Evolutionary conservation across 1,140 invertebrate species (phyloP).

Genomic region (Stegodyphus mimosarum): DNA sequence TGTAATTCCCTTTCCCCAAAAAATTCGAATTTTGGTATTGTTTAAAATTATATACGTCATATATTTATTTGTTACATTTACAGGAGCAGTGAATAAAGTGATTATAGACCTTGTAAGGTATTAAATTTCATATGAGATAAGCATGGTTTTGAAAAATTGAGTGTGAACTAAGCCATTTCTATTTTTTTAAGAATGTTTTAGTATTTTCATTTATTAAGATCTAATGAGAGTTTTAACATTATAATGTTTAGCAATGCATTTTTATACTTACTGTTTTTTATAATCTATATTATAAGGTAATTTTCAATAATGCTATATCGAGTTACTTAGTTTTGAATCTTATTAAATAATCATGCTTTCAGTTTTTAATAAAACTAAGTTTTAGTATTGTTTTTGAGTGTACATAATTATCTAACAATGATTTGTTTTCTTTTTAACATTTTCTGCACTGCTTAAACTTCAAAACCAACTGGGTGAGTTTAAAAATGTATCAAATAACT

Average conservation of each 20-base stretch:
- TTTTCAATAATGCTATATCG: neutral
- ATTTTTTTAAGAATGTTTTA: too few relatives aligned
- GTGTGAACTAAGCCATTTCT: neutral
- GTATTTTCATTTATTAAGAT: too few relatives aligned
- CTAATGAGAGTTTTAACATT: too few relatives aligned
- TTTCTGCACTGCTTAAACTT: constrained; percentile 39
- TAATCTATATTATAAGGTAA: neutral
- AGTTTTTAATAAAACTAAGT: neutral
- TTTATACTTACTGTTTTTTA: too few relatives aligned
- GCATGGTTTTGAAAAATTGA: neutral
- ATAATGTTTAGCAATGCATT: too few relatives aligned
- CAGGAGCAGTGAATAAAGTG: neutral
- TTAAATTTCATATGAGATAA: neutral
- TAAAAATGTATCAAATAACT: constrained; percentile 14
- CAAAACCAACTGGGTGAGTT: constrained; percentile 55
- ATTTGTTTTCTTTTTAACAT: constrained; percentile 50
- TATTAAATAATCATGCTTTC: neutral
- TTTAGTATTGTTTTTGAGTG: neutral
- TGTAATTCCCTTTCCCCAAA: too few relatives aligned
- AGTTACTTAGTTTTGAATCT: neutral
- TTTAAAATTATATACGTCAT: neutral
- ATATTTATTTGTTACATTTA: neutral
- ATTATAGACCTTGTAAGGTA: neutral
- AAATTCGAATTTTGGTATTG: neutral
- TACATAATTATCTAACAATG: constrained; percentile 5